Percentiles rank a stretch among this genome's conserved stretches.
These are phyloP conservation scores for Venusia cambrica DNA, from an alignment of 2,888 invertebrate genomes.

Conservation along the genomic window DNA sequence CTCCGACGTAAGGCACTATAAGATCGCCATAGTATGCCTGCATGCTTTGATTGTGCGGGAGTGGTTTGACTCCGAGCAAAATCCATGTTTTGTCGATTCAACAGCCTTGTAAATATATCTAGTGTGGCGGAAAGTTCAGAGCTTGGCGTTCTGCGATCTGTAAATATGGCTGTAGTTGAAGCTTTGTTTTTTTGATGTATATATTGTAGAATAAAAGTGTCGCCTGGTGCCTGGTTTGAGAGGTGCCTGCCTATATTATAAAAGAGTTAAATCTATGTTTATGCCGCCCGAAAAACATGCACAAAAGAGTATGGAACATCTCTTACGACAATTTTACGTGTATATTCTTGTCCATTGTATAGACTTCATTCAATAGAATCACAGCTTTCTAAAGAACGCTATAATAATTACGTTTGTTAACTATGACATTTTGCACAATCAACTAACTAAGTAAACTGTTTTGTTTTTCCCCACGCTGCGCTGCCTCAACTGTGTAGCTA, in stretches of 20 bases:
- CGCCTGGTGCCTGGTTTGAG: too few relatives aligned
- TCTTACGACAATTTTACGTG: slow-evolving; percentile 58
- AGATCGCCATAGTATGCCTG: slow-evolving; percentile 57
- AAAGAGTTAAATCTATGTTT: too few relatives aligned
- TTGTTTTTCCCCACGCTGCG: slow-evolving; percentile 72
- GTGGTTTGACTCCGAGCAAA: slow-evolving; percentile 46
- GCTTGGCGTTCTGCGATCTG: slow-evolving; percentile 54
- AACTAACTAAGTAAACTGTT: slow-evolving; percentile 51
- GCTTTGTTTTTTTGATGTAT: slow-evolving; percentile 28
- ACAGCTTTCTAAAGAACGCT: too few relatives aligned
- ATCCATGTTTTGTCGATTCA: slow-evolving; percentile 18
- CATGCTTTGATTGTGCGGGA: slow-evolving; percentile 76
- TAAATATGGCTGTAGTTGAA: slow-evolving; percentile 44
- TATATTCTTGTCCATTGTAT: slow-evolving; percentile 30
- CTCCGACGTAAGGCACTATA: slow-evolving; percentile 83
- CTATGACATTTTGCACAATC: slow-evolving; percentile 43
- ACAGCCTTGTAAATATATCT: slow-evolving; percentile 58
- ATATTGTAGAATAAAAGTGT: slow-evolving; percentile 24
- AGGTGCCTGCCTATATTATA: too few relatives aligned
- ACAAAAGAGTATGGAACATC: slow-evolving; percentile 56
- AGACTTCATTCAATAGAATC: too few relatives aligned
- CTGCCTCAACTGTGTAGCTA: slow-evolving; percentile 71
- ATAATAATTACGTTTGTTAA: slow-evolving; percentile 23
- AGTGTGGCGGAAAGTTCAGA: slow-evolving; percentile 32
- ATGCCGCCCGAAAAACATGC: too few relatives aligned